Evolutionary conservation across 2,888 invertebrate genomes (phyloP).

Genomic region (Ectemnius cavifrons): DNA sequence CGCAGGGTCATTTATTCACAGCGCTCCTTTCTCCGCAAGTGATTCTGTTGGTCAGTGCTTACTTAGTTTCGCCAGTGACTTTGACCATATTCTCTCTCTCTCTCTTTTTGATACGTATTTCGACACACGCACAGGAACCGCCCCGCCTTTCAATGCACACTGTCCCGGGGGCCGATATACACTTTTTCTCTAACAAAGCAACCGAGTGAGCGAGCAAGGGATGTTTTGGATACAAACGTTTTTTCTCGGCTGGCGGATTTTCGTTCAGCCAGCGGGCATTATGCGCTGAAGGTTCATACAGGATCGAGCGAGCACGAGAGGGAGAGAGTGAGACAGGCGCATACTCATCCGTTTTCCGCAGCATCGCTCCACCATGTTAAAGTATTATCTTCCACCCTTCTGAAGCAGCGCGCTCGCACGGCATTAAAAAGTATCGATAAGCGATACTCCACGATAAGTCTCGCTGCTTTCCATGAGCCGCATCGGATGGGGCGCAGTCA

Average conservation of each 20-base stretch:
- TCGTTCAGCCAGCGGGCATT: slow-evolving; percentile 1
- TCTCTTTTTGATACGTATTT: neutral
- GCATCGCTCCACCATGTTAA: slow-evolving; percentile 29
- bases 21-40: no score
- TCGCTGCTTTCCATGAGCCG: slow-evolving; percentile 25
- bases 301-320: neutral
- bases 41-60: no score
- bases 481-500: neutral
- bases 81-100: neutral
- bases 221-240: slow-evolving; percentile 3
- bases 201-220: neutral
- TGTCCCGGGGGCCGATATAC: no score
- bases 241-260: neutral
- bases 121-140: neutral
- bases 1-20: no score
- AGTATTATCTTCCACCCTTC: slow-evolving; percentile 37
- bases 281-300: slow-evolving; percentile 16
- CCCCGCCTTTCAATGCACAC: no score
- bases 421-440: slow-evolving; percentile 55
- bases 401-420: slow-evolving; percentile 18
- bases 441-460: slow-evolving; percentile 53
- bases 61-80: no score
- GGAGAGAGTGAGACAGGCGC: neutral
- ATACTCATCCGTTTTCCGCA: slow-evolving; percentile 25
- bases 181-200: no score